phyloP scores from a whole-genome alignment of 2,888 invertebrate species.

The Agriopis marginaria region DNA sequence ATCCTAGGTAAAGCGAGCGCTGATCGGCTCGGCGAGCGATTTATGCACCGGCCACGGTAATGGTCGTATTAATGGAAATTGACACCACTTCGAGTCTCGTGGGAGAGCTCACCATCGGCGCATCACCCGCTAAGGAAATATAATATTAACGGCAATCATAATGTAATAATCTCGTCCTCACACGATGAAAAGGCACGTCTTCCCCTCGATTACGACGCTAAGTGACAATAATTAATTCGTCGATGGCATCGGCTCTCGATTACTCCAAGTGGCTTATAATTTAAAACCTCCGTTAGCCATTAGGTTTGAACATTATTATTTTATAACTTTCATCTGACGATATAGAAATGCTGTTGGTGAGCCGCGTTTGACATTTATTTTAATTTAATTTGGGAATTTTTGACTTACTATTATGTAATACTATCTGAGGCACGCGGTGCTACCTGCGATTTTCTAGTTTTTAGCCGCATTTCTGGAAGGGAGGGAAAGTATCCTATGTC shows the following conservation, averaged over 20 bases:
- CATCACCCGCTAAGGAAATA: constrained; percentile 68
- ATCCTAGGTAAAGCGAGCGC: constrained; percentile 51
- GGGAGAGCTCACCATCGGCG: constrained; percentile 59
- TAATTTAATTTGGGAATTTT: constrained; percentile 42
- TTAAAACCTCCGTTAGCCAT: constrained; percentile 51
- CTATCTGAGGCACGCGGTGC: not conserved
- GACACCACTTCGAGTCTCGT: constrained; percentile 70
- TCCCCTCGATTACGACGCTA: constrained; percentile 51
- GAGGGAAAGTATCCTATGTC: too few species aligned
- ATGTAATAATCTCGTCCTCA: constrained; percentile 77
- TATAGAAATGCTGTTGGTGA: constrained; percentile 37
- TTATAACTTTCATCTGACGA: constrained; percentile 46
- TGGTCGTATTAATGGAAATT: constrained; percentile 81
- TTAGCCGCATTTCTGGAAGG: too few species aligned
- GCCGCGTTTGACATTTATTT: constrained; percentile 40
- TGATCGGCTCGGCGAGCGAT: constrained; percentile 73
- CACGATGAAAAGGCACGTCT: constrained; percentile 67
- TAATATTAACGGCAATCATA: constrained; percentile 80
- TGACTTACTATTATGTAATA: constrained; percentile 31
- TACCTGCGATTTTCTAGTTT: too few species aligned
- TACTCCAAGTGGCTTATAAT: constrained; percentile 50
- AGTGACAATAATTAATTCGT: constrained; percentile 70
- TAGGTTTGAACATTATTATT: constrained; percentile 47
- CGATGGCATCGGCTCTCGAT: constrained; percentile 59
- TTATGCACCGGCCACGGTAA: constrained; percentile 76